These are phyloP conservation scores for Sphaeridia pumilis DNA, from an alignment of 2,888 invertebrate species.

Conservation along the genomic window DNA sequence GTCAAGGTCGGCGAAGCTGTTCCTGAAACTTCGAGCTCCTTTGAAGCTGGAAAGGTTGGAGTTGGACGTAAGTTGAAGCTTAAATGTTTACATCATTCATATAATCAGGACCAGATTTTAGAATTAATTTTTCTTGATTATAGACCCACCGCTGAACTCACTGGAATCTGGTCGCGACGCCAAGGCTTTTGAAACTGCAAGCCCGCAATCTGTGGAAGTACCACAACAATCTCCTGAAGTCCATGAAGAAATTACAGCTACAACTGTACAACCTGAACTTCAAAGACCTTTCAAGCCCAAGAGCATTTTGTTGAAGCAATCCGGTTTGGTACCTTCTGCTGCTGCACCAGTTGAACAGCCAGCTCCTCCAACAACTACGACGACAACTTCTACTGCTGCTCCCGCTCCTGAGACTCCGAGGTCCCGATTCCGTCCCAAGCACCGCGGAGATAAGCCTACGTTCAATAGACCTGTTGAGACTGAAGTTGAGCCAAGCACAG, in stretches of 20 bases:
- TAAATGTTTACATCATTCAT: neutral
- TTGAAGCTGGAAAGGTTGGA: slow-evolving; percentile 13
- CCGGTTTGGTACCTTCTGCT: slow-evolving; percentile 17
- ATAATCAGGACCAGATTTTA: neutral
- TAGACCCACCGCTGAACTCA: slow-evolving; percentile 10
- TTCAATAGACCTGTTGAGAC: neutral
- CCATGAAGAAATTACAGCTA: slow-evolving; percentile 12
- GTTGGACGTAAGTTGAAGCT: slow-evolving; percentile 9
- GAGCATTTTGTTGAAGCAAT: slow-evolving; percentile 32
- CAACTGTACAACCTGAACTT: slow-evolving; percentile 14
- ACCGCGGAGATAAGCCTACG: slow-evolving; percentile 5
- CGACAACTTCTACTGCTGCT: neutral
- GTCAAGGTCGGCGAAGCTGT: neutral
- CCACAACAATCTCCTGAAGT: slow-evolving; percentile 6
- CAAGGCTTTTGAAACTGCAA: slow-evolving; percentile 4
- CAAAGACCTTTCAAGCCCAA: slow-evolving; percentile 19
- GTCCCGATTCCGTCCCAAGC: slow-evolving; percentile 3
- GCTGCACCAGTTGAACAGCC: slow-evolving; percentile 4
- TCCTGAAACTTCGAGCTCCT: neutral
- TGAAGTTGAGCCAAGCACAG: neutral
- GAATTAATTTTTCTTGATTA: slow-evolving; percentile 3
- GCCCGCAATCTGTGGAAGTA: slow-evolving; percentile 5
- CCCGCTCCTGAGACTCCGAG: slow-evolving; percentile 6
- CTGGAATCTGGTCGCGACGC: slow-evolving; percentile 10
- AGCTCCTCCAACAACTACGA: neutral